Evolutionary conservation across 2,797 vertebrate genomes (phyloP), one percentile per base, ranked within the genome.

Genomic region (Sebastiscus tertius): DNA sequence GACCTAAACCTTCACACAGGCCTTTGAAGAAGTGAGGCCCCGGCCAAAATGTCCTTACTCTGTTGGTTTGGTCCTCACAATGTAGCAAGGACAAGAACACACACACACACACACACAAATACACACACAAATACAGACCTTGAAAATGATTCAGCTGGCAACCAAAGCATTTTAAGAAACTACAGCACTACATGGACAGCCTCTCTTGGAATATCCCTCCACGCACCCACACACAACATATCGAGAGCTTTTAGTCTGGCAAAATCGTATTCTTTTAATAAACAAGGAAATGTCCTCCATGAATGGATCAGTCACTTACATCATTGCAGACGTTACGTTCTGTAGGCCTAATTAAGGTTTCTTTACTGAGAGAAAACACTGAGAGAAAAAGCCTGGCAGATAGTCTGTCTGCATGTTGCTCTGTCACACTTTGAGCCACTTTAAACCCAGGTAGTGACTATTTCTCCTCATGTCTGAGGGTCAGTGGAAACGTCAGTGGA

Each of bases 241-340:
- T 72, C 52, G 49, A 71, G 60, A 74, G 59, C 10, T 81, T 75
- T 54, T 42, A 56, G 60, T 69, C 42, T 52, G 68, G 49, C 73
- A 75, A 49, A 66, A 64, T 42, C 11, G 7, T 20, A 5, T 27
- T 18, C 20, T 67, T 46, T 68, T 69, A 58, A 72, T 66, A 60
- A 80, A 72, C 26, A 36, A 22, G 42, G 42, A 66, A 49, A 84
- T 33, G 20, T 73, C 54, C 13, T 9, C n/a, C 14, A 14, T 31
- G 2, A 76, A 33, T 63, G 61, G 18, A 63, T 22, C 31, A 46
- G 8, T 7, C 18, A n/a, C 27, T 72, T 56, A 46, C 42, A 59
- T 65, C n/a, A 52, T 34, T 20, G 6, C 16, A 69, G 12, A 46
- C n/a, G 8, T 29, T 31, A 61, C 20, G 2, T 42, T 14, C 39